Conservation (phyloP, 2,888 invertebrate species). For the Xylophagus ater region DNA sequence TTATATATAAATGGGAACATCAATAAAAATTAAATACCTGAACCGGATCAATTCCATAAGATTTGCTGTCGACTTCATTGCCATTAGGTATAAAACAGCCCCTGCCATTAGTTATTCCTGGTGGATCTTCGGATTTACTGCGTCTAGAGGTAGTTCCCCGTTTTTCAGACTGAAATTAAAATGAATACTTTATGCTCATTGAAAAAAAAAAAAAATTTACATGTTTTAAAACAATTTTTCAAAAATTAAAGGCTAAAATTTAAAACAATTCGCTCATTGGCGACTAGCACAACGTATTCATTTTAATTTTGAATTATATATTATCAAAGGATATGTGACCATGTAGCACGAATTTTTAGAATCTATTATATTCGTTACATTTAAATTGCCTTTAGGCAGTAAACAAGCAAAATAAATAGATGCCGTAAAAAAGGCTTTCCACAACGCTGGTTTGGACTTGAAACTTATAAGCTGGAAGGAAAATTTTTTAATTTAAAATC, state of each 20-base stretch:
- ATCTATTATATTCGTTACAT: background rate
- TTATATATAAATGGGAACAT: background rate
- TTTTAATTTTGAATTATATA: conserved; percentile 20
- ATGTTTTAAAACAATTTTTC: background rate
- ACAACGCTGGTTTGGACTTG: too few species aligned
- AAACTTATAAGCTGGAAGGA: too few species aligned
- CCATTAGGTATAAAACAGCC: conserved; percentile 32
- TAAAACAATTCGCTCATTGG: conserved; percentile 3
- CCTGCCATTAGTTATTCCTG: conserved; percentile 38
- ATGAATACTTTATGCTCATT: conserved; percentile 20
- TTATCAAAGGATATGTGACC: conserved; percentile 7
- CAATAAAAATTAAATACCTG: conserved; percentile 11
- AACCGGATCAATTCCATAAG: conserved; percentile 10
- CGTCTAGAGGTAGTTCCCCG: conserved; percentile 58
- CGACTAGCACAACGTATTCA: conserved; percentile 23
- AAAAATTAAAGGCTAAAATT: background rate
- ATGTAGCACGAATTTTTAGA: background rate
- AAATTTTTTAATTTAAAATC: too few species aligned
- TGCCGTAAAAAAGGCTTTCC: too few species aligned
- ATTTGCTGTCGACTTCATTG: conserved; percentile 21
- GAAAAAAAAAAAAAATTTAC: background rate
- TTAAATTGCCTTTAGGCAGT: too few species aligned
- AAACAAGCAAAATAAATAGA: too few species aligned
- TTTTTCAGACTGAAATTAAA: conserved; percentile 55
- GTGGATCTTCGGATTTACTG: conserved; percentile 70